Percentiles rank a stretch among this genome's conserved stretches.
These are phyloP conservation scores for Tychaedon coryphoeus DNA, from an alignment of 2,113 vertebrate genomes.

Conservation along the genomic window DNA sequence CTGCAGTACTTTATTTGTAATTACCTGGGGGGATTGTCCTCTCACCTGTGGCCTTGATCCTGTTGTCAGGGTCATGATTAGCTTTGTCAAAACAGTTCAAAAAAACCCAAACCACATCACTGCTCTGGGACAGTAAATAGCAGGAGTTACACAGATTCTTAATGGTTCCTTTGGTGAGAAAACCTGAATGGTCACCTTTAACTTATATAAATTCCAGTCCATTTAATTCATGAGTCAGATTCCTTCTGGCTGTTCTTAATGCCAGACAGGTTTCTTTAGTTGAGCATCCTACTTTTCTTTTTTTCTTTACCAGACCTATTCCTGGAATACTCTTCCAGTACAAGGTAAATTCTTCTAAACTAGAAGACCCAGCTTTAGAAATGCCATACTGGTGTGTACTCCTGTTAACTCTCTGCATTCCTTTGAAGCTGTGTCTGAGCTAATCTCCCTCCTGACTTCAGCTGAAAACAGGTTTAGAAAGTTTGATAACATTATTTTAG, in stretches of 20 bases:
- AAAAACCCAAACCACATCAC: background rate
- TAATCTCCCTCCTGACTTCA: background rate
- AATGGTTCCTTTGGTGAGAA: background rate
- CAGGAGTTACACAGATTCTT: background rate
- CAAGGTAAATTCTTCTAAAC: background rate
- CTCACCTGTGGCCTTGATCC: slow-evolving; percentile 10
- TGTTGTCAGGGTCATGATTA: background rate
- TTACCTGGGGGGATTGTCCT: too few species aligned
- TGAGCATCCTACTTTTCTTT: background rate
- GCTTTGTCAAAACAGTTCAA: background rate
- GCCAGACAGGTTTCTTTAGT: background rate
- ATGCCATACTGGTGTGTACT: background rate
- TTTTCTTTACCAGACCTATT: background rate
- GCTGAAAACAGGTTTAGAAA: background rate
- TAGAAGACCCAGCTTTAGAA: background rate
- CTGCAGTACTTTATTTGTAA: background rate
- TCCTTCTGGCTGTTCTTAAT: background rate
- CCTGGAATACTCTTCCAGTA: background rate
- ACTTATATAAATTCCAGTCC: background rate
- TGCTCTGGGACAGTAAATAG: background rate
- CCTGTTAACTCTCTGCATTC: background rate
- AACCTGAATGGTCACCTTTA: background rate
- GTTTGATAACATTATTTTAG: background rate
- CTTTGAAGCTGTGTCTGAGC: background rate
- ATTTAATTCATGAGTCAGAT: background rate